Conservation (phyloP, 2,113 vertebrate genomes). For the Lontra canadensis region DNA sequence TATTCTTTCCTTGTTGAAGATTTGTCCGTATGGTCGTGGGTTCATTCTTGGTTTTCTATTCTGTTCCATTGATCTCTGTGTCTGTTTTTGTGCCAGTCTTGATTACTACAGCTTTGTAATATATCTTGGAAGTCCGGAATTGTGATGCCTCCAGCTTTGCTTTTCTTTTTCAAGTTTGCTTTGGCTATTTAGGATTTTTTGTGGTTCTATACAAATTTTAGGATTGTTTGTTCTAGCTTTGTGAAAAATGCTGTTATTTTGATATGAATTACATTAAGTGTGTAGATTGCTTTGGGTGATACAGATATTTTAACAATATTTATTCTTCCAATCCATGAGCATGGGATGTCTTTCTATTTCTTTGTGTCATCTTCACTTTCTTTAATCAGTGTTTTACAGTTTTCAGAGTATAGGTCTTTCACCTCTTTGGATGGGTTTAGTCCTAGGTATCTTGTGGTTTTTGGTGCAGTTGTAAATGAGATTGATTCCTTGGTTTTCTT, state of each 20-base stretch:
- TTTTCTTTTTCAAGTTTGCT: not conserved
- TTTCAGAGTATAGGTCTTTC: too few species aligned
- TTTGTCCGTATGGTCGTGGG: not conserved
- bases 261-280: too few species aligned
- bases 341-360: too few species aligned
- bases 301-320: too few species aligned
- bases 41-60: not conserved
- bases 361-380: too few species aligned
- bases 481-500: too few species aligned
- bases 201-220: not conserved
- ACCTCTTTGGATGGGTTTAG: too few species aligned
- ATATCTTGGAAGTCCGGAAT: not conserved
- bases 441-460: too few species aligned
- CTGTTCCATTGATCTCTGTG: not conserved
- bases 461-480: too few species aligned
- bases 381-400: too few species aligned
- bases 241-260: not conserved
- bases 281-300: too few species aligned
- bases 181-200: not conserved
- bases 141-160: not conserved
- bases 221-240: not conserved
- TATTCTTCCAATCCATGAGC: too few species aligned
- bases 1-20: not conserved
- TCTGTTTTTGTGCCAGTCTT: not conserved
- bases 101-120: not conserved